Evolutionary conservation across 64 coral and sea anemone species (phyloP).

Genomic region (Porites australiensis): DNA sequence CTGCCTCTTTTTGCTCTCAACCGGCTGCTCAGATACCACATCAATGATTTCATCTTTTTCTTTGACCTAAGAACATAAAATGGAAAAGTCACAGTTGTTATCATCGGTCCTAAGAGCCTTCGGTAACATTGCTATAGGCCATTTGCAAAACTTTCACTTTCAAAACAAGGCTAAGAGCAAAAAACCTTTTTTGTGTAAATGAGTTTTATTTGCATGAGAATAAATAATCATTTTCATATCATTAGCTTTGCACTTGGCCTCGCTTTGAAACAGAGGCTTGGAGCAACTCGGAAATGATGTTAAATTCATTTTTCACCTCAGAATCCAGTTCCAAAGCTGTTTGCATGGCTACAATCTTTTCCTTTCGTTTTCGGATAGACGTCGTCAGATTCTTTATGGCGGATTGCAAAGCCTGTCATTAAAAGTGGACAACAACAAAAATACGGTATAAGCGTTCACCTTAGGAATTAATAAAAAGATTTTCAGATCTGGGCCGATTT

Average conservation of each 20-base stretch:
- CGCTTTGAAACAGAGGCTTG: too few relatives aligned
- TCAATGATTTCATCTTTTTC: constrained; percentile 52
- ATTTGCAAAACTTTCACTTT: too few relatives aligned
- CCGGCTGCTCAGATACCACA: constrained; percentile 27
- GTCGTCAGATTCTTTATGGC: constrained; percentile 85
- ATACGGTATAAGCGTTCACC: not conserved
- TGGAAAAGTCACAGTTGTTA: not conserved
- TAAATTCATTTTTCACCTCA: constrained; percentile 50
- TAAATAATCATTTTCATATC: too few relatives aligned
- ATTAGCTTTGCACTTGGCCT: too few relatives aligned
- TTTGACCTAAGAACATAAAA: not conserved
- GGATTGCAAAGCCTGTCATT: constrained; percentile 72
- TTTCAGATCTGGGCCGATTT: too few relatives aligned
- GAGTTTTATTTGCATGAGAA: too few relatives aligned
- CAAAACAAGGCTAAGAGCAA: too few relatives aligned
- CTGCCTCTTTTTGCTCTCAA: constrained; percentile 83
- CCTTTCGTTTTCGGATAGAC: constrained; percentile 84
- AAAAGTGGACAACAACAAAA: not conserved
- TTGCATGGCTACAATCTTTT: constrained; percentile 91
- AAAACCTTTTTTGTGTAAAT: too few relatives aligned
- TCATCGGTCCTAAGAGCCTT: too few relatives aligned
- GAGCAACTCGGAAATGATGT: too few relatives aligned
- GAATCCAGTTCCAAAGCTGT: constrained; percentile 91
- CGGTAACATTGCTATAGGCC: not conserved
- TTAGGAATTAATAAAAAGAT: not conserved